Conservation (phyloP, 2,888 invertebrate species). For the Crematogaster levior region DNA sequence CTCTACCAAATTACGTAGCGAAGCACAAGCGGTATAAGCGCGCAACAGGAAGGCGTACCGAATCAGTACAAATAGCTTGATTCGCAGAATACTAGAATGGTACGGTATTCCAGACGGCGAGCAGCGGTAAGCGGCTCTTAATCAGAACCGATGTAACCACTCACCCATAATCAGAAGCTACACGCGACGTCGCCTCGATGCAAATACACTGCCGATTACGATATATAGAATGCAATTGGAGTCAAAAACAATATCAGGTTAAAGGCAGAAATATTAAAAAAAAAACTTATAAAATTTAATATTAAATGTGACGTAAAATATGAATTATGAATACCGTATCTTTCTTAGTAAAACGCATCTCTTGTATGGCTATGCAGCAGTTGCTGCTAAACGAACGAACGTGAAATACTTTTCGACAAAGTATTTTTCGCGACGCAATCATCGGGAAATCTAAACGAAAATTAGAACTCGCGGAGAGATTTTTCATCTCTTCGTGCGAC, state of each 20-base stretch:
- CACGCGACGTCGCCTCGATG: slow-evolving; percentile 44
- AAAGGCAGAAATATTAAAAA: background rate
- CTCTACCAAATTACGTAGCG: slow-evolving; percentile 54
- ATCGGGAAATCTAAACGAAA: background rate
- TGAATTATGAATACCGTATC: background rate
- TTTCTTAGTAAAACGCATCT: background rate
- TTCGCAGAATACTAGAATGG: slow-evolving; percentile 55
- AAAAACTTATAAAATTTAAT: background rate
- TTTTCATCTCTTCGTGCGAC: background rate
- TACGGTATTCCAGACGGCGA: slow-evolving; percentile 50
- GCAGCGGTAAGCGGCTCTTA: slow-evolving; percentile 51
- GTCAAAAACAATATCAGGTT: background rate
- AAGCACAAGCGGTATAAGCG: slow-evolving; percentile 51
- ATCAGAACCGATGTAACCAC: slow-evolving; percentile 55
- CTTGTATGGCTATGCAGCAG: background rate
- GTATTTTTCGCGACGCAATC: background rate
- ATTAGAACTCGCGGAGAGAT: background rate
- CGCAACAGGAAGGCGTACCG: slow-evolving; percentile 53
- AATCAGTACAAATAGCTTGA: slow-evolving; percentile 56
- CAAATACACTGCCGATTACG: slow-evolving; percentile 13
- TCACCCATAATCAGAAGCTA: slow-evolving; percentile 53
- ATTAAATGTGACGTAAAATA: background rate
- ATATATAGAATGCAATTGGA: background rate
- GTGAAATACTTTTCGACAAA: background rate
- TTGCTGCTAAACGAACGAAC: background rate